These are phyloP conservation scores for Lampris incognitus DNA, from an alignment of 2,113 vertebrate genomes.

Conservation along the genomic window DNA sequence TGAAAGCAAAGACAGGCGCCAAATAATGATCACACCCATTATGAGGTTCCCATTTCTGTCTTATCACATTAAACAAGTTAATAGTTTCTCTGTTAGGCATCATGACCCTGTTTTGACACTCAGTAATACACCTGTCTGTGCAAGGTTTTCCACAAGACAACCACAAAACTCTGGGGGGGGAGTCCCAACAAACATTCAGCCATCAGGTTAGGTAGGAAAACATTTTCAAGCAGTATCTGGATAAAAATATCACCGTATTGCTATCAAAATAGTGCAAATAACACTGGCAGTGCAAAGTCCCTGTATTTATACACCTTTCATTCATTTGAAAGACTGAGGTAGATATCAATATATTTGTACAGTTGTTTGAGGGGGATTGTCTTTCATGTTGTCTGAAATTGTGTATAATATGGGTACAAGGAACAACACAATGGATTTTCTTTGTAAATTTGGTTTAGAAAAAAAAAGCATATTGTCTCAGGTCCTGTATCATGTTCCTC, in stretches of 20 bases:
- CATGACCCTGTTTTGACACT: background rate
- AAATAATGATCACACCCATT: background rate
- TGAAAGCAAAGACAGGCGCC: too few relatives aligned
- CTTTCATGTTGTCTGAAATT: background rate
- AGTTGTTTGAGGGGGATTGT: constrained; percentile 34
- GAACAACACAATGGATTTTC: background rate
- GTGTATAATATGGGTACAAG: background rate
- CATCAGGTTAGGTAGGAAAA: constrained; percentile 33
- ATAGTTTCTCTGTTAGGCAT: too few relatives aligned
- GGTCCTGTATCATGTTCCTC: background rate
- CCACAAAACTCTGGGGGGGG: constrained; percentile 13
- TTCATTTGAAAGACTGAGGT: constrained; percentile 53
- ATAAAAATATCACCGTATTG: constrained; percentile 18
- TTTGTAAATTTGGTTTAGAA: background rate
- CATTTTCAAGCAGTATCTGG: constrained; percentile 21
- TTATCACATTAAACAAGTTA: background rate
- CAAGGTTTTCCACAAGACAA: constrained; percentile 9
- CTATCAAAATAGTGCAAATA: constrained; percentile 65
- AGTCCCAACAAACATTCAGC: constrained; percentile 55
- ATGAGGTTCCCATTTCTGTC: background rate
- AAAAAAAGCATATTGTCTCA: background rate
- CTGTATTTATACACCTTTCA: constrained; percentile 2
- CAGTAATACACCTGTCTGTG: background rate
- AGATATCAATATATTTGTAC: constrained; percentile 32
- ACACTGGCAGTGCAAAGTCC: constrained; percentile 64